Percentiles rank a stretch among this genome's conserved stretches.
Conservation (phyloP, 2,888 invertebrate genomes). For the Adineta ricciae region DNA sequence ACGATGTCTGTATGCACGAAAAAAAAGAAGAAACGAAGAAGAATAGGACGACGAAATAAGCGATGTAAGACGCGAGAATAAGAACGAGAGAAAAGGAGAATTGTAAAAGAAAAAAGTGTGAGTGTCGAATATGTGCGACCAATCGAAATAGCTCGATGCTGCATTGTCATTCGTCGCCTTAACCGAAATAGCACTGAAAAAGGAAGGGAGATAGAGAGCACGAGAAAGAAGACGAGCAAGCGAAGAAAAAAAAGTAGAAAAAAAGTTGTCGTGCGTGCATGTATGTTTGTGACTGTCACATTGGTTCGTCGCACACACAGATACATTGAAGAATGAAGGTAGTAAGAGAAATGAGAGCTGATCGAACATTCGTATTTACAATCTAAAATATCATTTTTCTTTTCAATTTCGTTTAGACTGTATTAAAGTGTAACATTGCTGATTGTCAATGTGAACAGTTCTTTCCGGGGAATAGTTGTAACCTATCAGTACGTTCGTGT, state of each 20-base stretch:
- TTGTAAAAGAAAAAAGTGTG: background rate
- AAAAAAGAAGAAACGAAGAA: background rate
- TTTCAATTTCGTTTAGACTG: conserved; percentile 16
- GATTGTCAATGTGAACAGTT: conserved; percentile 20
- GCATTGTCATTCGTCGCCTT: conserved; percentile 9
- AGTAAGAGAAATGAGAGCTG: too few species aligned
- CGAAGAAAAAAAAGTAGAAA: background rate
- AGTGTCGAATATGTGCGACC: background rate
- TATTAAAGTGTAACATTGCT: conserved; percentile 16
- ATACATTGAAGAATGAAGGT: conserved; percentile 13
- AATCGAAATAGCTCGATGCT: conserved; percentile 9
- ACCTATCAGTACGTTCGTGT: conserved; percentile 18
- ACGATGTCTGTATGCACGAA: background rate
- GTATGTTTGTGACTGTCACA: conserved; percentile 15
- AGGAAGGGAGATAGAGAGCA: background rate
- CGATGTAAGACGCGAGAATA: background rate
- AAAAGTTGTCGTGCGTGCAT: background rate
- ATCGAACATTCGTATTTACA: too few species aligned
- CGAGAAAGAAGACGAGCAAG: background rate
- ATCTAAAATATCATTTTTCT: background rate
- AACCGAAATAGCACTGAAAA: background rate
- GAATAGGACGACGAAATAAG: background rate
- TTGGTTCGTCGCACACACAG: background rate
- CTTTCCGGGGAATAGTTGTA: background rate
- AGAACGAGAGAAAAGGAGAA: background rate